A percentile compares a stretch with the other conserved stretches of the same genome.
phyloP scores from a whole-genome alignment of 2,113 vertebrate genomes.

The Tychaedon coryphoeus region DNA sequence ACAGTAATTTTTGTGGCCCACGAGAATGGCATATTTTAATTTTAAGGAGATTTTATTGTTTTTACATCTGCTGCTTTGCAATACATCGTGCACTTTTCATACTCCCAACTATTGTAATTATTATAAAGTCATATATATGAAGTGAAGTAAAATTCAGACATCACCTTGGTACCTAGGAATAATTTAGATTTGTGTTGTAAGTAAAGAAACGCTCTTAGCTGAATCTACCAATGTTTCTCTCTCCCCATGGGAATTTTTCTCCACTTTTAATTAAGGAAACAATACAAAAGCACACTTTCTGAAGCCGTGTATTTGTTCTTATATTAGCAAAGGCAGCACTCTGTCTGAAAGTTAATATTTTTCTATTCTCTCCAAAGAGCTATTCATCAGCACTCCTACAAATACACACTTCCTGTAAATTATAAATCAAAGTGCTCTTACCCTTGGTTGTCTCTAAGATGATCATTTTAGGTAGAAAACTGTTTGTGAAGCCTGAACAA shows the following conservation, averaged over 20 bases:
- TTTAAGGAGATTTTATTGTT: not conserved
- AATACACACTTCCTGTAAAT: not conserved
- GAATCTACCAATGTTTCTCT: not conserved
- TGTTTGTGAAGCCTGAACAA: not conserved
- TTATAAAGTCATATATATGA: not conserved
- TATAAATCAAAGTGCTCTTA: not conserved
- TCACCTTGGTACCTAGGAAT: not conserved
- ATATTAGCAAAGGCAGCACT: not conserved
- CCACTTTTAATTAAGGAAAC: not conserved
- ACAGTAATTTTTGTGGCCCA: not conserved
- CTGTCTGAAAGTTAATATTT: not conserved
- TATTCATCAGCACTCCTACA: constrained; percentile 7
- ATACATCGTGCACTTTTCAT: not conserved
- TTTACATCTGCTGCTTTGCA: not conserved
- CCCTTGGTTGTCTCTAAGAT: not conserved
- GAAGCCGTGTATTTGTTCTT: not conserved
- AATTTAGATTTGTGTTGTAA: not conserved
- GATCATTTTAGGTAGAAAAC: not conserved
- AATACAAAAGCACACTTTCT: not conserved
- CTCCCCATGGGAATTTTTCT: not conserved
- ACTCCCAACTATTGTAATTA: not conserved
- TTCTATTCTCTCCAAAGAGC: not conserved
- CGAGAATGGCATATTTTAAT: not conserved
- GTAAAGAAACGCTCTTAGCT: not conserved
- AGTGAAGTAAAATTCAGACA: not conserved